phyloP scores from a whole-genome alignment of 1,140 invertebrate genomes.

The Drosophila tani region DNA sequence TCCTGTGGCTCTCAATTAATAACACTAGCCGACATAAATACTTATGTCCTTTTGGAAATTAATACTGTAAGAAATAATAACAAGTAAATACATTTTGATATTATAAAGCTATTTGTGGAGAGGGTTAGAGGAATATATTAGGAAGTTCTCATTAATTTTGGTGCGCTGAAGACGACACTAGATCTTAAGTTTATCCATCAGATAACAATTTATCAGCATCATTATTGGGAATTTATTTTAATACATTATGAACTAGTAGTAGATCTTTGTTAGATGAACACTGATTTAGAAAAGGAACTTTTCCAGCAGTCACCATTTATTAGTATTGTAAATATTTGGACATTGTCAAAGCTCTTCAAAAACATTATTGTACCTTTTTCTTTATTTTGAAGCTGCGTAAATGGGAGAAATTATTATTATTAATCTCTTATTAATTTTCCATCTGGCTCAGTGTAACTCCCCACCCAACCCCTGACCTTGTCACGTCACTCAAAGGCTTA shows the following conservation, averaged over 20 bases:
- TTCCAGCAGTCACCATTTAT: background rate
- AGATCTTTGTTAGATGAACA: background rate
- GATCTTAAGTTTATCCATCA: too few relatives aligned
- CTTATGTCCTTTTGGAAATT: background rate
- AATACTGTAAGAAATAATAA: background rate
- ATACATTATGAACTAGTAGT: background rate
- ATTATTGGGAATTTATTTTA: background rate
- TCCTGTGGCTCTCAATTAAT: background rate
- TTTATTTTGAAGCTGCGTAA: too few relatives aligned
- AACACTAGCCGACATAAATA: background rate
- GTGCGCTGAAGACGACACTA: too few relatives aligned
- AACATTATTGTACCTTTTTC: too few relatives aligned
- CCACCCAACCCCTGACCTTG: constrained; percentile 12
- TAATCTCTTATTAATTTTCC: too few relatives aligned
- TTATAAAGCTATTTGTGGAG: too few relatives aligned
- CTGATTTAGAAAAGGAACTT: background rate
- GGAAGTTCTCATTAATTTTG: background rate
- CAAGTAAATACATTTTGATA: too few relatives aligned
- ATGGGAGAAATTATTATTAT: too few relatives aligned
- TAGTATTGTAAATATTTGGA: background rate
- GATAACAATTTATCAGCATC: too few relatives aligned
- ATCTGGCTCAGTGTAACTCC: background rate
- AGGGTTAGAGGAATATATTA: background rate
- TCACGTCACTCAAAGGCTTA: constrained; percentile 34
- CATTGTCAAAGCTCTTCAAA: background rate